These are phyloP conservation scores for Onychostruthus taczanowskii DNA, from an alignment of 2,113 vertebrate genomes.

Conservation along the genomic window DNA sequence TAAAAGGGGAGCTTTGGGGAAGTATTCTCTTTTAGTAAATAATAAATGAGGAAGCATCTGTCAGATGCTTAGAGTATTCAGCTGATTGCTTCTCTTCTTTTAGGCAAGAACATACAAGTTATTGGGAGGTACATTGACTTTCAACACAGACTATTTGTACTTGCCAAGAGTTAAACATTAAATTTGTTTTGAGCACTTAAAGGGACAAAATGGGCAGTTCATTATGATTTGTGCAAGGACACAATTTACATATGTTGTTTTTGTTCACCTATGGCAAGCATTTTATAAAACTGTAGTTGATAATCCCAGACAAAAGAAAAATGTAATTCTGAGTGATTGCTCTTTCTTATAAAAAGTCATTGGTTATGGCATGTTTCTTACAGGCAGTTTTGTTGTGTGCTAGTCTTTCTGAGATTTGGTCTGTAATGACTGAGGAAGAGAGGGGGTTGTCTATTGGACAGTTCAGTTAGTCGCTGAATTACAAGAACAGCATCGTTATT, in stretches of 20 bases:
- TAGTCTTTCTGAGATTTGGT: not conserved
- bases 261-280: not conserved
- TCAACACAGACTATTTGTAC: not conserved
- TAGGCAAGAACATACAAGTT: not conserved
- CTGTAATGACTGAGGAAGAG: not conserved
- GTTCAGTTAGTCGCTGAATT: not conserved
- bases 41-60: not conserved
- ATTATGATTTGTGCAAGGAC: not conserved
- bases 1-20: not conserved
- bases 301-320: not conserved
- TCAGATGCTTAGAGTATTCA: not conserved
- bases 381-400: not conserved
- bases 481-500: not conserved
- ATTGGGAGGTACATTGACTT: not conserved
- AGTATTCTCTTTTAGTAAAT: not conserved
- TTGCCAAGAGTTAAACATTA: not conserved
- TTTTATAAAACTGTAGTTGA: not conserved
- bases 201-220: not conserved
- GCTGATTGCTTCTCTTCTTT: not conserved
- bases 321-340: not conserved
- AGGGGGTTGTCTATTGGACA: not conserved
- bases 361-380: not conserved
- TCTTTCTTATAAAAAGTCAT: not conserved
- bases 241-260: not conserved
- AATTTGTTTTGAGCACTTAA: not conserved